Evolutionary conservation across 2,113 vertebrate species (phyloP).

Genomic region (Crotalus helleri): DNA sequence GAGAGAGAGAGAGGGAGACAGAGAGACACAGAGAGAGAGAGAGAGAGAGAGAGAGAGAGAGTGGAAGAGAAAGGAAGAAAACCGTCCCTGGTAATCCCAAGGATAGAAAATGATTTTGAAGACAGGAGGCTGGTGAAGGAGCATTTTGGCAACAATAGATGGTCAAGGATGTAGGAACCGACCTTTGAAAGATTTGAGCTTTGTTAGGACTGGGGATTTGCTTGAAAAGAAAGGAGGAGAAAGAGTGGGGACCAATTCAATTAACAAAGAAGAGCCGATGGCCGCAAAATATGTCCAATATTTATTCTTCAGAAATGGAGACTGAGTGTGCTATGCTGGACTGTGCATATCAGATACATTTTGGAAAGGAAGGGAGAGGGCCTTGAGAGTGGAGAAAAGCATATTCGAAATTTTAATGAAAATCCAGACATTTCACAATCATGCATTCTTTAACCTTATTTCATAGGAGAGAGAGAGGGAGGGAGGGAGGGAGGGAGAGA

Average conservation of each 20-base stretch:
- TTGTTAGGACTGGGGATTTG: not conserved
- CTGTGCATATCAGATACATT: not conserved
- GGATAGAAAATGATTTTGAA: not conserved
- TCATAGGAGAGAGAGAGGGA: slow-evolving; percentile 13
- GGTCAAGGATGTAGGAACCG: not conserved
- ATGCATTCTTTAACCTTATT: slow-evolving; percentile 19
- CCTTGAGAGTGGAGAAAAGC: not conserved
- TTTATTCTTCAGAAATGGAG: slow-evolving; percentile 42
- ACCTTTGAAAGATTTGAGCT: slow-evolving; percentile 37
- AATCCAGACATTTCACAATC: not conserved
- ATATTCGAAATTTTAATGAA: not conserved
- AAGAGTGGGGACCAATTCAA: not conserved
- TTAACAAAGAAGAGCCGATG: not conserved
- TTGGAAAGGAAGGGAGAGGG: not conserved
- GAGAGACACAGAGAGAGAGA: not conserved
- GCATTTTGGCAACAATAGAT: not conserved
- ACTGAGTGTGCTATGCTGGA: not conserved
- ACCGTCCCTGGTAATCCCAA: not conserved
- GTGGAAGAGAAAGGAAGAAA: not conserved
- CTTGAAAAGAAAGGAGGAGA: not conserved
- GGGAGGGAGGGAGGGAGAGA: not conserved
- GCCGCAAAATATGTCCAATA: slow-evolving; percentile 56
- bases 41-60: not conserved
- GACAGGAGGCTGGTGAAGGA: not conserved
- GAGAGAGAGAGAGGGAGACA: not conserved